Percentiles rank a stretch among this genome's conserved stretches.
Evolutionary conservation across 2,797 vertebrate species (phyloP).

Genomic region (Cossypha dichroa): DNA sequence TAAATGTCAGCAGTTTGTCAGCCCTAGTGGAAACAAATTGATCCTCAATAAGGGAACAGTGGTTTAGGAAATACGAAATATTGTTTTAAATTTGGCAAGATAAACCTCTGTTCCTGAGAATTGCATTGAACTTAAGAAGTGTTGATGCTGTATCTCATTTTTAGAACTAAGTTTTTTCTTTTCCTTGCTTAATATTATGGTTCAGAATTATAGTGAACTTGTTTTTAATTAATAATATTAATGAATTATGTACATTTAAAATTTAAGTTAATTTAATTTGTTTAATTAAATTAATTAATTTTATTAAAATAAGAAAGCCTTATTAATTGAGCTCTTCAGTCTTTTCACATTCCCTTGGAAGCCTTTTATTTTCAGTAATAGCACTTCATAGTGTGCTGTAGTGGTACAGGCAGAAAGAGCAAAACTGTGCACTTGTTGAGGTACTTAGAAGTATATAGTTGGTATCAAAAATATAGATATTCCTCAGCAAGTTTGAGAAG

Average conservation of each 20-base stretch:
- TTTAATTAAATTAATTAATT: not conserved
- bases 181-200: not conserved
- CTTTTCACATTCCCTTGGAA: not conserved
- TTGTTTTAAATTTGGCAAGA: not conserved
- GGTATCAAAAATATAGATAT: not conserved
- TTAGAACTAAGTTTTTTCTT: not conserved
- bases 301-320: not conserved
- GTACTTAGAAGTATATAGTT: not conserved
- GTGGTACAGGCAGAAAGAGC: not conserved
- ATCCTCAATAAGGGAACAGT: not conserved
- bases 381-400: accelerated
- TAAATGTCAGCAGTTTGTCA: not conserved
- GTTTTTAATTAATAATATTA: not conserved
- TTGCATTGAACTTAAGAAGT: not conserved
- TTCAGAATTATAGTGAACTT: not conserved
- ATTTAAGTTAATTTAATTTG: not conserved
- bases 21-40: not conserved
- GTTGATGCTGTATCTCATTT: not conserved
- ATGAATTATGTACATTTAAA: not conserved
- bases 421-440: accelerated
- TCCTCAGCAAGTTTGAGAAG: not conserved
- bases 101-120: not conserved
- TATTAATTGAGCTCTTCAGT: not conserved
- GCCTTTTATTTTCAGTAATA: not conserved
- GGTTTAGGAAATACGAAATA: not conserved